Base-by-base conservation (phyloP, 2,797 vertebrate genomes). In the Platalea minor region DNA sequence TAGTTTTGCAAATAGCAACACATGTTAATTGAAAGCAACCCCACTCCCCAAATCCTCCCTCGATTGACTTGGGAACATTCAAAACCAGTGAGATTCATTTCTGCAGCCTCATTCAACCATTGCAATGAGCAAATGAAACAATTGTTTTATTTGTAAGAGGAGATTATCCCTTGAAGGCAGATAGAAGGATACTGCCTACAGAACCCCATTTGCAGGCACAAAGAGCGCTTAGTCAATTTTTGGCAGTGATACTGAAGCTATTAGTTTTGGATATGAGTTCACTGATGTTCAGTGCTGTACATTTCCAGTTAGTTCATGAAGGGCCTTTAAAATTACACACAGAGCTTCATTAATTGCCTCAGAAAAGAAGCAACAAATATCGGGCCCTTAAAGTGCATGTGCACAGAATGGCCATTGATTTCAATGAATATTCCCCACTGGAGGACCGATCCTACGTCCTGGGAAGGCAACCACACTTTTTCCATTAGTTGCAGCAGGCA, bases 101-200 rank as follows among this genome's bases (percentile, higher is more conserved):
- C 92, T 96, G 87, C 87, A 93, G 92, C 69, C 89, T 92, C 87
- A 94, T 97, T 96, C 95, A 95, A 92, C 82, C 73, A 63, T 10
- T 76, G 92, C 94, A 92, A 63, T 31, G 39, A 91, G 92, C 96
- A 94, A 91, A 92, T 94, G 94, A 95, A 96, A 94, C 95, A 92
- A 94, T 95, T 95, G 95, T 95, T 97, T 93, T 96, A 94, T 96
- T 97, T 96, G 96, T 97, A 86, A 96, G 85, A 95, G 89, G 91
- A 96, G 93, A 96, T 95, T 96, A 93, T 96, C 93, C 92, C 93
- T 96, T 89, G 75, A 93, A 96, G 96, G 95, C 95, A 96, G 95
- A 95, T 78, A 81, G 94, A 59, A 89, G 93, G 91, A 92, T 95
- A 53, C 89, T 96, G 93, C 94, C 95, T 93, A 59, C 94, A 95